Conservation (phyloP, 2,888 invertebrate genomes). For the Serripes groenlandicus region DNA sequence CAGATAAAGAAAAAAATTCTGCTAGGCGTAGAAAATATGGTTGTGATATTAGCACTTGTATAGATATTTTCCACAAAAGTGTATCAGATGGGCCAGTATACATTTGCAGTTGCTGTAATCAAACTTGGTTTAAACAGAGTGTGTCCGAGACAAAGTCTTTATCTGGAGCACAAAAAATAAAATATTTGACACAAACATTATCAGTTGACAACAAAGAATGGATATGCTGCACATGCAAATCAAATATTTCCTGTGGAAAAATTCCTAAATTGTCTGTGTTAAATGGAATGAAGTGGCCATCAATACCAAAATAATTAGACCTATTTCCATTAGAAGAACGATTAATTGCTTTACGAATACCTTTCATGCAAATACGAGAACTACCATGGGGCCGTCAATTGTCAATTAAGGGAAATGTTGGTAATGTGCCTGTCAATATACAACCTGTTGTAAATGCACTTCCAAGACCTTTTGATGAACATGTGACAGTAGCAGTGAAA, state of each 20-base stretch:
- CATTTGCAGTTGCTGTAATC: conserved; percentile 19
- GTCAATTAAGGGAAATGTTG: conserved; percentile 57
- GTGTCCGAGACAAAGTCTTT: neutral
- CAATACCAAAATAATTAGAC: conserved; percentile 51
- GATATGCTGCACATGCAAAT: conserved; percentile 48
- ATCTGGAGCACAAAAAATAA: conserved; percentile 3
- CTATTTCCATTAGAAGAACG: conserved; percentile 37
- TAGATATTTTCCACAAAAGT: conserved; percentile 13
- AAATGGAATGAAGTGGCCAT: conserved; percentile 57
- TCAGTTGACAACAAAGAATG: conserved; percentile 37
- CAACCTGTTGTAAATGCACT: conserved; percentile 42
- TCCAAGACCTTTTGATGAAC: conserved; percentile 47
- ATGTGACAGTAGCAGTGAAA: conserved; percentile 54
- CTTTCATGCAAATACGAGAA: conserved; percentile 22
- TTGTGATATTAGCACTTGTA: neutral
- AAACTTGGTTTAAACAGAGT: conserved; percentile 27
- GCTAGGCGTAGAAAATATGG: conserved; percentile 16
- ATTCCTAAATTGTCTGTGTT: conserved; percentile 23
- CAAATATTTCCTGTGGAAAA: conserved; percentile 42
- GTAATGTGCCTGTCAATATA: conserved; percentile 66
- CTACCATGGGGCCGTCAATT: conserved; percentile 53
- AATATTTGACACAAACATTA: conserved; percentile 34
- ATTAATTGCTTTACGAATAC: conserved; percentile 19
- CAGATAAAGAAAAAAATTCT: neutral
- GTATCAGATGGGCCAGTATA: conserved; percentile 16